Evolutionary conservation across 2,113 vertebrate genomes (phyloP), one percentile per base, ranked within the genome.

Genomic region (Craseonycteris thonglongyai): DNA sequence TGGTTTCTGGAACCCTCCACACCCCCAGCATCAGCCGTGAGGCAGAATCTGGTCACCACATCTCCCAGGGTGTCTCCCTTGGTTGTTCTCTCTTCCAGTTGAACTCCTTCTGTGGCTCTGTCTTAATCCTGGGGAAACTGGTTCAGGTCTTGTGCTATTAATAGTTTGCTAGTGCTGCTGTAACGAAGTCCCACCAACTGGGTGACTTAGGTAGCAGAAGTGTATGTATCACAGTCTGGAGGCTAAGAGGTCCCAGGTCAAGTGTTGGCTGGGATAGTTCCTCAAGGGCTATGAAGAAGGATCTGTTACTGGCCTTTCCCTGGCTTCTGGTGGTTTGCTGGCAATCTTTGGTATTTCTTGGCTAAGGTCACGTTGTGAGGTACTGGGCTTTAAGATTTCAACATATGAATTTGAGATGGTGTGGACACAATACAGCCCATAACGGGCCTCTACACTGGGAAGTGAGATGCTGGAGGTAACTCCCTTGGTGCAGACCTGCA

Each of bases 401-500:
- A 9, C 33, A 26, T 1, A 0, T 2, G n/a, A 22, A 10, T 40
- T 18, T 59, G 49, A 51, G 22, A 8, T 3, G 16, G 49, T 2
- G 6, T 22, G 18, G 30, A 16, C 6, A 2, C 1, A 24, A 1
- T 11, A 59, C 49, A 28, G 42, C n/a, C 65, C 22, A 2, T 8
- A 26, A 22, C 33, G 22, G 71, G 16, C n/a, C 45, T n/a, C 63
- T 54, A 1, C 4, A 0, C 38, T 14, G 15, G 75, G 35, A 51
- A 68, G 5, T 4, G 18, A 79, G n/a, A 38, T 47, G 47, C 42
- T 40, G 65, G 33, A 54, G 47, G 8, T 35, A 22, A 63, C 35
- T 5, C 49, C 28, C 24, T 54, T n/a, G 19, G 49, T 2, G 2
- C n/a, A 0, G 21, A 42, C 33, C 82, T 35, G 1, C 0, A 0